These are phyloP conservation scores for Aplysina aerophoba DNA, from an alignment of 37 sponge, comb jelly and placozoan species.

Conservation along the genomic window DNA sequence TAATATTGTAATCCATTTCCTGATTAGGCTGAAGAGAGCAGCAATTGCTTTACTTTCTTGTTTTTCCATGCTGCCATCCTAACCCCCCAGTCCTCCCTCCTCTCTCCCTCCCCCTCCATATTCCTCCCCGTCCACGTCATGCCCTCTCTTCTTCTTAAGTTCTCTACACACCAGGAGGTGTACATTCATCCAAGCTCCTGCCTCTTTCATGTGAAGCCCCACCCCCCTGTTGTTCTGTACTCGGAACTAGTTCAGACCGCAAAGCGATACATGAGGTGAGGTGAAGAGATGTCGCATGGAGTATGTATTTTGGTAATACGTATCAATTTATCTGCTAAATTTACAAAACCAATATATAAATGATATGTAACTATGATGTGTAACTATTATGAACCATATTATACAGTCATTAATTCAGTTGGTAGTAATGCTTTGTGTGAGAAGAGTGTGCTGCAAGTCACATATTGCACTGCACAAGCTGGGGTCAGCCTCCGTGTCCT, in stretches of 20 bases:
- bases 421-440: no score
- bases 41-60: no score
- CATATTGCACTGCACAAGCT: neutral
- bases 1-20: no score
- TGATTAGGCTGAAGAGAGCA: no score
- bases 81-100: neutral
- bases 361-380: no score
- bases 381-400: no score
- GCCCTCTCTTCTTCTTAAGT: conserved; percentile 34
- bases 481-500: neutral
- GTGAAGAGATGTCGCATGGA: no score
- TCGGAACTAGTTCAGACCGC: conserved; percentile 82
- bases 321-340: neutral
- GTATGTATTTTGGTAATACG: no score
- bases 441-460: neutral
- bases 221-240: conserved; percentile 72
- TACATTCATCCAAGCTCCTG: conserved; percentile 88
- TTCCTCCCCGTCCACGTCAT: neutral
- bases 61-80: neutral
- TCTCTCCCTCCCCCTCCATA: neutral
- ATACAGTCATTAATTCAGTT: no score
- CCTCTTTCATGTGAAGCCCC: conserved; percentile 74
- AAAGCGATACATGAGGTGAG: conserved; percentile 92
- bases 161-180: conserved; percentile 69
- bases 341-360: no score